phyloP scores from a whole-genome alignment of 1,140 invertebrate species.

The Lepeophtheirus salmonis region DNA sequence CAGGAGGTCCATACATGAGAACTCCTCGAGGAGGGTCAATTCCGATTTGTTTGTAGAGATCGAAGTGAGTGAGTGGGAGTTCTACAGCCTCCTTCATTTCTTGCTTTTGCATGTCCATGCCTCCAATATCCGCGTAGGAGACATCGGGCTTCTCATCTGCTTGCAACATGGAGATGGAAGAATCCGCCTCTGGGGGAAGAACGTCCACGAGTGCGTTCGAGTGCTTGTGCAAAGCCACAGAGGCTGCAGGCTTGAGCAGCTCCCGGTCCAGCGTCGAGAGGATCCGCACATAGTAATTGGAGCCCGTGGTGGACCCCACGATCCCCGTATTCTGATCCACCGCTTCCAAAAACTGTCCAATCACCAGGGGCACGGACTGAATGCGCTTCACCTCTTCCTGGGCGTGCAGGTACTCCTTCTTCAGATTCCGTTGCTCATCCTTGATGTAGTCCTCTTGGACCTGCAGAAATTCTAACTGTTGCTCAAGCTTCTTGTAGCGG shows the following conservation, averaged over 20 bases:
- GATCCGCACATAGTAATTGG: constrained; percentile 84
- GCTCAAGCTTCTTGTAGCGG: constrained; percentile 87
- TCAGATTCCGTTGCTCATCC: constrained; percentile 90
- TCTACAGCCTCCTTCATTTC: constrained; percentile 98
- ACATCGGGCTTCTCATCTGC: constrained; percentile 96
- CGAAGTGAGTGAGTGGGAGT: constrained; percentile 89
- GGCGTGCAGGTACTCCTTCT: constrained; percentile 91
- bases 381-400: constrained; percentile 80
- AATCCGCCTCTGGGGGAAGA: constrained; percentile 91
- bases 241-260: constrained; percentile 79
- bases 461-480: constrained; percentile 84
- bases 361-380: constrained; percentile 88
- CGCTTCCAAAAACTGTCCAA: constrained; percentile 93
- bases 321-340: constrained; percentile 96
- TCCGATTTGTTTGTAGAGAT: constrained; percentile 96
- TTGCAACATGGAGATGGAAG: constrained; percentile 85
- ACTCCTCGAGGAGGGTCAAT: constrained; percentile 93
- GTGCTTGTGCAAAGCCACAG: constrained; percentile 90
- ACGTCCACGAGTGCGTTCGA: constrained; percentile 95
- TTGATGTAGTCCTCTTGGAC: constrained; percentile 98
- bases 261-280: constrained; percentile 80
- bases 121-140: constrained; percentile 90
- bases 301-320: constrained; percentile 63
- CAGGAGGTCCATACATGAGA: constrained; percentile 91
- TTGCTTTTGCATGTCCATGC: constrained; percentile 98